phyloP scores from a whole-genome alignment of 2,113 vertebrate species.

The Colaptes auratus region DNA sequence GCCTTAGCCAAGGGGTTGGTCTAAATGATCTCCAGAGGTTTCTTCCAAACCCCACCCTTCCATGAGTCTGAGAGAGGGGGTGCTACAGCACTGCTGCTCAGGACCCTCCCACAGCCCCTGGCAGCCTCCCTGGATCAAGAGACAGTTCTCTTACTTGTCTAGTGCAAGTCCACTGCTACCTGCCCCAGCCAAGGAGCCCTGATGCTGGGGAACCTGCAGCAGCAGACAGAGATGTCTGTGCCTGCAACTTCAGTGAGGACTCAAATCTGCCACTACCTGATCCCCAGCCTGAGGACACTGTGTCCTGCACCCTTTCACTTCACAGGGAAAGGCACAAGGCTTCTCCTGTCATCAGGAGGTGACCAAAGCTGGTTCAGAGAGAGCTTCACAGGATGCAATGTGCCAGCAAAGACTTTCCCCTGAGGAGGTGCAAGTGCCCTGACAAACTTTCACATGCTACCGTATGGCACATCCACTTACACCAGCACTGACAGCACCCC shows the following conservation, averaged over 20 bases:
- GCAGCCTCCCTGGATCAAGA: not conserved
- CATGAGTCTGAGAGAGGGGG: not conserved
- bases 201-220: not conserved
- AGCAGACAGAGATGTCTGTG: not conserved
- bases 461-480: not conserved
- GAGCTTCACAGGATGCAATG: not conserved
- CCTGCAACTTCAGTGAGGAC: accelerated
- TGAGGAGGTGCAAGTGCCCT: accelerated
- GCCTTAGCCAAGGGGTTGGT: no score
- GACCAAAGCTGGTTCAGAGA: not conserved
- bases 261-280: not conserved
- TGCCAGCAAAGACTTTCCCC: not conserved
- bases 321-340: no score
- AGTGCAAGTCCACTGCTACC: not conserved
- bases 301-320: no score
- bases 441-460: accelerated
- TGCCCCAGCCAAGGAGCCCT: not conserved
- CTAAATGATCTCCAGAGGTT: no score
- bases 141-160: accelerated
- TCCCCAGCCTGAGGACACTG: not conserved
- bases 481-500: not conserved
- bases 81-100: not conserved
- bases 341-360: no score
- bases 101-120: no score
- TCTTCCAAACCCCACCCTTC: no score